Percentiles rank a stretch among this genome's conserved stretches.
Conservation (phyloP, 2,797 vertebrate genomes). For the Pampus argenteus region DNA sequence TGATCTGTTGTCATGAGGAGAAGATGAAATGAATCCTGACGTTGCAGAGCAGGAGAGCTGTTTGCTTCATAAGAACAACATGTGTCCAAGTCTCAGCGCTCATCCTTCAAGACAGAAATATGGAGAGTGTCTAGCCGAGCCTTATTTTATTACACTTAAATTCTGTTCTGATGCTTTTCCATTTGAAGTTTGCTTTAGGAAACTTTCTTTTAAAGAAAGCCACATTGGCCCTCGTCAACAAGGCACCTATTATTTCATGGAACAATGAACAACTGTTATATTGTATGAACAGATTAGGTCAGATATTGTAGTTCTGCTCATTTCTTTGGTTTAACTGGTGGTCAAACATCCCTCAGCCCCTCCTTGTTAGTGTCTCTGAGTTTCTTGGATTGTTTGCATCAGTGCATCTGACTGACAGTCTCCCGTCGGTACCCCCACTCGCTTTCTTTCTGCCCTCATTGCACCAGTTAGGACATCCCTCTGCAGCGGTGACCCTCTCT, state of each 20-base stretch:
- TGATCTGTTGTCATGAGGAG: constrained; percentile 31
- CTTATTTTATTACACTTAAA: not conserved
- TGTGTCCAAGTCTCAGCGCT: constrained; percentile 14
- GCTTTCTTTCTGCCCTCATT: constrained; percentile 15
- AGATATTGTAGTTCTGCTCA: constrained; percentile 5
- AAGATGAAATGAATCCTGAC: constrained; percentile 6
- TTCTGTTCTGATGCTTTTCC: not conserved
- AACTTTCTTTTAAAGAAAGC: not conserved
- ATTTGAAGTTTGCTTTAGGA: not conserved
- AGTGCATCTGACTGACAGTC: constrained; percentile 72
- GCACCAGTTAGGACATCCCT: constrained; percentile 46
- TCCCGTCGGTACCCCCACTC: constrained; percentile 51
- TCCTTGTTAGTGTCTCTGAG: constrained; percentile 30
- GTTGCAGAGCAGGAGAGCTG: constrained; percentile 6
- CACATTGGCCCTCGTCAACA: not conserved
- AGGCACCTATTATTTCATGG: not conserved
- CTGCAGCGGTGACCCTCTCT: constrained; percentile 63
- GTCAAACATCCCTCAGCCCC: constrained; percentile 19
- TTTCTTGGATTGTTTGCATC: constrained; percentile 55
- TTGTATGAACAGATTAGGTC: not conserved
- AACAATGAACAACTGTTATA: not conserved
- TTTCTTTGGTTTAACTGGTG: constrained; percentile 38
- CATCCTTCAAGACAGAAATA: constrained; percentile 42
- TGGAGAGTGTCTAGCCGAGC: no score
- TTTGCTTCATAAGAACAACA: constrained; percentile 15